phyloP scores from a whole-genome alignment of 1,140 invertebrate genomes.

The Asbolus verrucosus region DNA sequence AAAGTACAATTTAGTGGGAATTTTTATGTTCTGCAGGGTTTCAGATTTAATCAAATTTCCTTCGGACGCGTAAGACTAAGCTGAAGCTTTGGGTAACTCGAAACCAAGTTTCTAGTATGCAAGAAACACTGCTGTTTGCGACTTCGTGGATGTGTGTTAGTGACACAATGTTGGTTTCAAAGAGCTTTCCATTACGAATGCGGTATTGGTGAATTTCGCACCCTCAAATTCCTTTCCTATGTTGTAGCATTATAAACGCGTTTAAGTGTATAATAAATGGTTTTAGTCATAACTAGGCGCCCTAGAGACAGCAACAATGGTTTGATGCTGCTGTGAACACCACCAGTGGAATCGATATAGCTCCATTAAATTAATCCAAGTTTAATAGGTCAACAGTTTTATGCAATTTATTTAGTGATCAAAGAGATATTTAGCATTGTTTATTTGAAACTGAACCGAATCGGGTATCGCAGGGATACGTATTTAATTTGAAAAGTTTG shows the following conservation, averaged over 20 bases:
- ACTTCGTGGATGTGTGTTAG: background rate
- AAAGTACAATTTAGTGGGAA: background rate
- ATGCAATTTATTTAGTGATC: slow-evolving; percentile 23
- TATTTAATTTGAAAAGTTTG: slow-evolving; percentile 42
- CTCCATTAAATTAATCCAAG: slow-evolving; percentile 23
- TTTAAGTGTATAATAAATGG: slow-evolving; percentile 14
- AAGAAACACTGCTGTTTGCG: background rate
- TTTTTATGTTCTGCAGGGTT: background rate
- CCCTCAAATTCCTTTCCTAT: slow-evolving; percentile 24
- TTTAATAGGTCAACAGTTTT: slow-evolving; percentile 40
- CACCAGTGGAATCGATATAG: slow-evolving; percentile 15
- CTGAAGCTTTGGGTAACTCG: slow-evolving; percentile 9
- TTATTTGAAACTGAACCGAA: slow-evolving; percentile 25
- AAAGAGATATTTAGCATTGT: slow-evolving; percentile 32
- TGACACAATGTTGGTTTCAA: slow-evolving; percentile 10
- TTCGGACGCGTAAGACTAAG: background rate
- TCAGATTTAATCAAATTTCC: slow-evolving; percentile 9
- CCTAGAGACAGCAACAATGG: background rate
- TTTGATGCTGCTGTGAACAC: background rate
- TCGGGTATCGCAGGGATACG: slow-evolving; percentile 18
- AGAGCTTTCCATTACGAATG: slow-evolving; percentile 23
- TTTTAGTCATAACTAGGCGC: slow-evolving; percentile 7
- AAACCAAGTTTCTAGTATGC: no score
- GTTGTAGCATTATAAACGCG: slow-evolving; percentile 9
- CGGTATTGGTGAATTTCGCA: slow-evolving; percentile 19